A percentile compares a stretch with the other conserved stretches of the same genome.
Evolutionary conservation across 2,113 vertebrate genomes (phyloP).

Genomic region (Benitochromis conjunctus): DNA sequence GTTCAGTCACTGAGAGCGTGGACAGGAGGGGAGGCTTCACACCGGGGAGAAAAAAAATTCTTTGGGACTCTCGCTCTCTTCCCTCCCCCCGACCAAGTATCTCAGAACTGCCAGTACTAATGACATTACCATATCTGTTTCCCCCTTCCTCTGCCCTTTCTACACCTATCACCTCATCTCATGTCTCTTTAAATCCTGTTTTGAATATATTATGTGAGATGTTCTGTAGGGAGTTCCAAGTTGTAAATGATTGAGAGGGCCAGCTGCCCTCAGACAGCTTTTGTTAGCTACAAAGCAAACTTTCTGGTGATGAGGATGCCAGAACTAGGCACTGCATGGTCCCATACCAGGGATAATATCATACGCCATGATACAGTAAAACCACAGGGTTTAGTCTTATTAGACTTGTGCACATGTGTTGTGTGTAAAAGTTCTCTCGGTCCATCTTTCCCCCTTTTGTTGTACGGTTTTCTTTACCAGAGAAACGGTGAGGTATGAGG

Average conservation of each 20-base stretch:
- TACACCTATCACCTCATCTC: constrained; percentile 50
- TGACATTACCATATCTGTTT: constrained; percentile 59
- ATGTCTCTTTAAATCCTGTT: constrained; percentile 58
- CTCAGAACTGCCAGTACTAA: constrained; percentile 35
- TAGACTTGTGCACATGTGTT: constrained; percentile 15
- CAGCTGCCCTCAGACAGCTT: constrained; percentile 29
- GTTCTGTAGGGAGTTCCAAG: constrained; percentile 53
- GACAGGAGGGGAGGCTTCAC: constrained; percentile 15
- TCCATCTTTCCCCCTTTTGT: neutral
- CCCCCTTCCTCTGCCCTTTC: constrained; percentile 12
- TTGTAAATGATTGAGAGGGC: constrained; percentile 44
- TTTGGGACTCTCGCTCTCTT: constrained; percentile 18
- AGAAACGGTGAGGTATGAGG: constrained; percentile 1
- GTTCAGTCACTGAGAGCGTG: neutral
- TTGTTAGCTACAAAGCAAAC: neutral
- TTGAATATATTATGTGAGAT: constrained; percentile 59
- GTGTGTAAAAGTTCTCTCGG: constrained; percentile 11
- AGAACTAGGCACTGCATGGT: constrained; percentile 16
- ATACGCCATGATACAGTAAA: constrained; percentile 2
- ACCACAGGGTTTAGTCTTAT: neutral
- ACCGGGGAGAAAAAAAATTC: constrained; percentile 10
- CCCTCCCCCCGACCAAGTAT: constrained; percentile 22
- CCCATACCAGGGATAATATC: constrained; percentile 17
- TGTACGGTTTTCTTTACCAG: neutral
- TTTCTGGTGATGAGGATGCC: constrained; percentile 33